Conservation (phyloP, 2,113 vertebrate genomes). For the Rattus norvegicus region GRCr8 NC_086023.1:101238501-101239000, state of each 20-base stretch:
- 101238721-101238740: neutral
- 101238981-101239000: neutral
- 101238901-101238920: constrained; percentile 70
- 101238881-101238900: constrained; percentile 66
- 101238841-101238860: constrained; percentile 67
- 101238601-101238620: constrained; percentile 44
- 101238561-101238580: neutral
- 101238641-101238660: neutral
- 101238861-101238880: constrained; percentile 62
- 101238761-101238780: constrained; percentile 52
- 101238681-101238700: neutral
- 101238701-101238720: neutral
- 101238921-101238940: too few species aligned
- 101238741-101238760: neutral
- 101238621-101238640: constrained; percentile 20
- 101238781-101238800: constrained; percentile 48
- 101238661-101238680: neutral
- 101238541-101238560: constrained; percentile 33
- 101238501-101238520: neutral
- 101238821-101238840: constrained; percentile 57
- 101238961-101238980: neutral
- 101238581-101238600: constrained; percentile 57
- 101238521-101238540: neutral
- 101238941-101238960: too few species aligned
- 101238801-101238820: constrained; percentile 66